These are phyloP conservation scores for Willisornis vidua DNA, from an alignment of 2,113 vertebrate genomes.

Conservation along the genomic window DNA sequence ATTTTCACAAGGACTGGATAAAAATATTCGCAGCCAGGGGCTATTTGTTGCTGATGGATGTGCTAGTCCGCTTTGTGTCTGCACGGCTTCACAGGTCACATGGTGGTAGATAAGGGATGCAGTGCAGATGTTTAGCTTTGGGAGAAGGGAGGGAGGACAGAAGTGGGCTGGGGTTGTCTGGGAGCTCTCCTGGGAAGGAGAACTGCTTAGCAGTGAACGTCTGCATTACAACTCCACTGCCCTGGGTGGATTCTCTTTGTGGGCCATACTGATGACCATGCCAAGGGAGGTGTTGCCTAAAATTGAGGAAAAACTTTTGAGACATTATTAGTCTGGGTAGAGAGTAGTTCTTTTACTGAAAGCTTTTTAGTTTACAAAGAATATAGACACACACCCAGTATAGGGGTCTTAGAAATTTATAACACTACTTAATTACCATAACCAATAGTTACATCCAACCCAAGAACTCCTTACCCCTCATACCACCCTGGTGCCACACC, in stretches of 20 bases:
- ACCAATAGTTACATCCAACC: too few species aligned
- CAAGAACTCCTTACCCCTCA: too few species aligned
- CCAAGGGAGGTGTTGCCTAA: neutral
- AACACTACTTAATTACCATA: too few species aligned
- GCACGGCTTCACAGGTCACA: neutral
- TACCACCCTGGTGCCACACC: too few species aligned
- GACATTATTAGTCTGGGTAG: too few species aligned
- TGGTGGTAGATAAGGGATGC: neutral
- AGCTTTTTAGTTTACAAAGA: too few species aligned
- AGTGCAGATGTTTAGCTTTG: neutral
- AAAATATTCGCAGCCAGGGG: neutral
- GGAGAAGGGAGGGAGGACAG: neutral
- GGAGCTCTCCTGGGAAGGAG: neutral
- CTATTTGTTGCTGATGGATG: neutral
- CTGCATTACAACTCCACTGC: neutral
- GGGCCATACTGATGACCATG: rapidly evolving
- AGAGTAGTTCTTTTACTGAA: too few species aligned
- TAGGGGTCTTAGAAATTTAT: too few species aligned
- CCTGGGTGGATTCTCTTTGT: neutral
- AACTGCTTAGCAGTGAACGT: neutral
- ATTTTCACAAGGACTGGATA: neutral
- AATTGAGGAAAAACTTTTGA: too few species aligned
- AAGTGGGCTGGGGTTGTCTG: neutral
- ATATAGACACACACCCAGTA: too few species aligned
- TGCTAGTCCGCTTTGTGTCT: neutral